Base-by-base conservation (phyloP, 1,140 invertebrate species). In the Danaus melanippus region DNA sequence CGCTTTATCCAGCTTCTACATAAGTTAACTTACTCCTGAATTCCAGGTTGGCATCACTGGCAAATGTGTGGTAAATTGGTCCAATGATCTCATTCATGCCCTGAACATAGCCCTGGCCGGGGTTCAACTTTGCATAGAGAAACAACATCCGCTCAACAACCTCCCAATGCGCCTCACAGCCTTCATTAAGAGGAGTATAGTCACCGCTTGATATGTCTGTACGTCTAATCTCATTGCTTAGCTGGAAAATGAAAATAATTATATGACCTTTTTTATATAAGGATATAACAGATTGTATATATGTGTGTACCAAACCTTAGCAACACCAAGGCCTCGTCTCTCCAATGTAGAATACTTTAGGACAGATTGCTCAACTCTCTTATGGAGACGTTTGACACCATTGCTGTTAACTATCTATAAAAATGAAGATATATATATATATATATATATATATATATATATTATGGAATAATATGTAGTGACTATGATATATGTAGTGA, bases 81-180 rank as follows among this genome's bases (percentile, higher is more conserved):
- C 97, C 98, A 56, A 99, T 93, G 64, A 99, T 98, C 88, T 99
- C 98, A 89, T 99, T 99, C 98, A 99, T 99, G 58, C 98, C 98
- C 87, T 99, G 97, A 0, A 99, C 97, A 87, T 99, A 99, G 4
- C 96, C 93, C 80, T 98, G 96, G 0, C 98, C 98, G 5, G 97
- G 97, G 90, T 99, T 99, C 2, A 99, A 90, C 87, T 99, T 99
- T 0, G 97, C 96, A 85, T 99, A 99, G 5, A 99, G 89, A 80
- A 99, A 99, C 17, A 99, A 87, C 76, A 99, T 97, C 65, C 98
- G 89, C 80, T 99, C 97, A 0, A 99, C 94, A 8, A 99, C 97
- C 88, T 99, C 97, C 97, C 96, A 97, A 72, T 97, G 95, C 1
- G 95, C 95, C 82, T 97, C 95, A 60, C 92, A 90, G 0, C 95